Conservation (phyloP, 2,888 invertebrate species). For the Neria commutata region DNA sequence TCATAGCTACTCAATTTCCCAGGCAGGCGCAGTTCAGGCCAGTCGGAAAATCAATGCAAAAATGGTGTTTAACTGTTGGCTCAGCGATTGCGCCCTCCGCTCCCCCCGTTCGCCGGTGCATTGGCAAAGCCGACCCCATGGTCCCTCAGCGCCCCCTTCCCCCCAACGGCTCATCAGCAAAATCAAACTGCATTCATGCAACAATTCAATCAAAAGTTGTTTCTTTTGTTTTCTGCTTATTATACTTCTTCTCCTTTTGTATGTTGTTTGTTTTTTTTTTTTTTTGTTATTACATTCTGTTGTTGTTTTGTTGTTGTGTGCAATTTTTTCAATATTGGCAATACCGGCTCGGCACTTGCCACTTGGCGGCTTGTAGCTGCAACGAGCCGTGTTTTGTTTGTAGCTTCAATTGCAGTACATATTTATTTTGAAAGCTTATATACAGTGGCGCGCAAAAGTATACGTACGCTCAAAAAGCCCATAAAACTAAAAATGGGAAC, state of each 20-base stretch:
- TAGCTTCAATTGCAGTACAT: background rate
- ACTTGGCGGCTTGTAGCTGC: background rate
- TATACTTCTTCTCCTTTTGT: slow-evolving; percentile 36
- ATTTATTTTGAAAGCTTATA: background rate
- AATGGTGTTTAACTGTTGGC: slow-evolving; percentile 9
- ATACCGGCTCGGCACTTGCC: background rate
- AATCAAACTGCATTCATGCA: slow-evolving; percentile 10
- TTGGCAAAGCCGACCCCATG: slow-evolving; percentile 27
- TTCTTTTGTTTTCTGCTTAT: slow-evolving; percentile 2
- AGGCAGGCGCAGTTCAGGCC: background rate
- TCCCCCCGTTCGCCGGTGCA: slow-evolving; percentile 8
- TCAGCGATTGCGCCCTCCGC: background rate
- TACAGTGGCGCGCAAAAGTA: no score
- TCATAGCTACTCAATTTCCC: slow-evolving; percentile 17
- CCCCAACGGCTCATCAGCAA: slow-evolving; percentile 25
- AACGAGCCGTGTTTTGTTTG: background rate
- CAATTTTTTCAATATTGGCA: slow-evolving; percentile 7
- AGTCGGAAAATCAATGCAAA: slow-evolving; percentile 46
- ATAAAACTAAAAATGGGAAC: no score
- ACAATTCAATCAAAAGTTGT: slow-evolving; percentile 24
- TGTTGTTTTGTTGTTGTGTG: slow-evolving; percentile 8
- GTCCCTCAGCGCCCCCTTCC: slow-evolving; percentile 2
- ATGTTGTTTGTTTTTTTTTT: slow-evolving; percentile 19
- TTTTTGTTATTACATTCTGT: slow-evolving; percentile 13
- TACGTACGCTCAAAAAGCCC: no score